Percentiles rank a stretch among this genome's conserved stretches.
These are phyloP conservation scores for Ammospiza caudacuta DNA, from an alignment of 2,113 vertebrate species.

Conservation along the genomic window DNA sequence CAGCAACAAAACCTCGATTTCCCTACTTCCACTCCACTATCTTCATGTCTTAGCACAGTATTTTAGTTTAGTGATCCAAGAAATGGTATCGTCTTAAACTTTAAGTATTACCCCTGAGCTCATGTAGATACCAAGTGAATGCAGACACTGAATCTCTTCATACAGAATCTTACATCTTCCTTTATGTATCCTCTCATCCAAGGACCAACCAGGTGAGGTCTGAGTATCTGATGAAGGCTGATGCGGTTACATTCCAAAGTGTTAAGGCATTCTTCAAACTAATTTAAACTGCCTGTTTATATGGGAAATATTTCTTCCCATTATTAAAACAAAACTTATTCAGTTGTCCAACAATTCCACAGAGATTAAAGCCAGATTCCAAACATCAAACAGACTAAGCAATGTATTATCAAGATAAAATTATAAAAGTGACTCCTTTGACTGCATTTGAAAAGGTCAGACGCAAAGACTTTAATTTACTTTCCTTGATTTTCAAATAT, in stretches of 20 bases:
- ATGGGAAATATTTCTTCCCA: background rate
- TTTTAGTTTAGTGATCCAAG: background rate
- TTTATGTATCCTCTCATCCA: background rate
- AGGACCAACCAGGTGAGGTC: background rate
- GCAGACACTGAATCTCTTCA: background rate
- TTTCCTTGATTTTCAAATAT: background rate
- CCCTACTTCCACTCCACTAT: background rate
- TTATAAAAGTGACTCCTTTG: background rate
- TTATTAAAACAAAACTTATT: background rate
- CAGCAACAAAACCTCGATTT: background rate
- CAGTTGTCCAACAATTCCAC: background rate
- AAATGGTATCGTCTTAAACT: background rate
- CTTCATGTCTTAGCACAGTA: background rate
- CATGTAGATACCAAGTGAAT: background rate
- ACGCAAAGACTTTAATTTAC: background rate
- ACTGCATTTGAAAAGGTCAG: background rate
- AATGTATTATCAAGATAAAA: background rate
- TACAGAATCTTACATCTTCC: background rate
- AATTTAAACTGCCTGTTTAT: background rate
- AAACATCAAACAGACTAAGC: background rate
- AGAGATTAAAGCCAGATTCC: background rate
- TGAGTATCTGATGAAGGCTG: background rate
- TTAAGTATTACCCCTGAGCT: background rate
- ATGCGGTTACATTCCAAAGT: background rate
- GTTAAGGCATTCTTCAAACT: background rate